A percentile compares a stretch with the other conserved stretches of the same genome.
Evolutionary conservation across 2,888 invertebrate species (phyloP).

Genomic region (Apomyelois bistriatella): DNA sequence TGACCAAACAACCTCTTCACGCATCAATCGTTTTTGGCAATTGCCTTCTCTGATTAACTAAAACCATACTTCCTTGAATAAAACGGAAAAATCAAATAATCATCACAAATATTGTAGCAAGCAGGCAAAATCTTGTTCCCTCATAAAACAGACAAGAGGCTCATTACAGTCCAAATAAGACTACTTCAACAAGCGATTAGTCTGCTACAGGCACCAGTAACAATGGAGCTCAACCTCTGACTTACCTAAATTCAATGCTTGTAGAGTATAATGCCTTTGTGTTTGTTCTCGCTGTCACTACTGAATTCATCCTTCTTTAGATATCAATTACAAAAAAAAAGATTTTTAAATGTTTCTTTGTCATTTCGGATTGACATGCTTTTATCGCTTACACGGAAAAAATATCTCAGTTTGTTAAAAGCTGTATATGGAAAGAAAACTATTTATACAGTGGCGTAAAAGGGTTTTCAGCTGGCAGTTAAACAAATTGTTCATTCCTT

Average conservation of each 20-base stretch:
- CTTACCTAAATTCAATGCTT: constrained; percentile 7
- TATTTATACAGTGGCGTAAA: no score
- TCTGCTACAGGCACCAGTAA: not conserved
- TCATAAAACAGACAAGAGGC: constrained; percentile 16
- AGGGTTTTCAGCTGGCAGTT: no score
- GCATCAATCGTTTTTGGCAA: no score
- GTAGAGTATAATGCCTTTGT: not conserved
- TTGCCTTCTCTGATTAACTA: no score
- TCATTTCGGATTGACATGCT: not conserved
- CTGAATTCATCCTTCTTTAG: not conserved
- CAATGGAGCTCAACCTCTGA: not conserved
- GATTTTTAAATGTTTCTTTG: not conserved
- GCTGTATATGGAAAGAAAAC: no score
- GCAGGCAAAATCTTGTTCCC: not conserved
- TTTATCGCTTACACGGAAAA: no score
- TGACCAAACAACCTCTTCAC: no score
- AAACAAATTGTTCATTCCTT: no score
- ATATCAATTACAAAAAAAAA: no score
- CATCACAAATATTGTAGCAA: not conserved
- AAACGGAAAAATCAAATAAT: no score
- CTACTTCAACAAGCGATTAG: constrained; percentile 19
- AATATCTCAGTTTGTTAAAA: no score
- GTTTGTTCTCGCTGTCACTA: not conserved
- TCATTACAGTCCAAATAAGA: constrained; percentile 18
- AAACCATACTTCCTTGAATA: no score